phyloP scores from a whole-genome alignment of 2,888 invertebrate genomes.

The Belgica antarctica region DNA sequence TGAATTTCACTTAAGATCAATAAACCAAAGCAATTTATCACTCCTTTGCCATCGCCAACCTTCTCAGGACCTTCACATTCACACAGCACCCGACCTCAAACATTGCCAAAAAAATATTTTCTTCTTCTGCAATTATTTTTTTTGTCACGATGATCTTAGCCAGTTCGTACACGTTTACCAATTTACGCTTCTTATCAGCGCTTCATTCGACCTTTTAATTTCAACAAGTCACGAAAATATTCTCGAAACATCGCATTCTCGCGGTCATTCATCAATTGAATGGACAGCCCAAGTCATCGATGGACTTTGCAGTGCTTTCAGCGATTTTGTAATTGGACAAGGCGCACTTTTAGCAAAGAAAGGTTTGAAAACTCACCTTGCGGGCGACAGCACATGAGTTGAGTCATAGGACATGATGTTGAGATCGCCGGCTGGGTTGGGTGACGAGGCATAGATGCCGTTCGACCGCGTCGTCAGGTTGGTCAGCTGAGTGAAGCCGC shows the following conservation, averaged over 20 bases:
- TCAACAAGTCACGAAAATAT: neutral
- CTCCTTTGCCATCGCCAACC: too few relatives aligned
- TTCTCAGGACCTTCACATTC: too few relatives aligned
- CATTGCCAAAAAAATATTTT: neutral
- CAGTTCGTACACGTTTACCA: neutral
- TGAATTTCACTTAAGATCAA: too few relatives aligned
- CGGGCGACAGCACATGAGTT: constrained; percentile 28
- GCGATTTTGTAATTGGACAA: neutral
- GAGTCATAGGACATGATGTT: constrained; percentile 25
- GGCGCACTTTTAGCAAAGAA: neutral
- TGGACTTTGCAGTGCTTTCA: neutral
- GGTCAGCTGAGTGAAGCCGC: constrained; percentile 53
- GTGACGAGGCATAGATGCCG: constrained; percentile 42
- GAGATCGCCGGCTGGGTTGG: neutral
- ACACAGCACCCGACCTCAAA: too few relatives aligned
- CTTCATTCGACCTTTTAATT: neutral
- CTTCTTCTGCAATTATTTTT: constrained; percentile 3
- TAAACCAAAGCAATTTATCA: too few relatives aligned
- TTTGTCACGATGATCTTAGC: neutral
- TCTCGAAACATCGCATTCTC: neutral
- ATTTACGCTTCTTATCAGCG: constrained; percentile 6
- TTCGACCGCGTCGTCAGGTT: constrained; percentile 47
- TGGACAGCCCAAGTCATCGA: neutral
- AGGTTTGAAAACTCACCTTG: constrained; percentile 28
- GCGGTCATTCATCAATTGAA: neutral